These are phyloP conservation scores for Ceratosolen solmsi DNA, from an alignment of 1,140 invertebrate species.

Conservation along the genomic window DNA sequence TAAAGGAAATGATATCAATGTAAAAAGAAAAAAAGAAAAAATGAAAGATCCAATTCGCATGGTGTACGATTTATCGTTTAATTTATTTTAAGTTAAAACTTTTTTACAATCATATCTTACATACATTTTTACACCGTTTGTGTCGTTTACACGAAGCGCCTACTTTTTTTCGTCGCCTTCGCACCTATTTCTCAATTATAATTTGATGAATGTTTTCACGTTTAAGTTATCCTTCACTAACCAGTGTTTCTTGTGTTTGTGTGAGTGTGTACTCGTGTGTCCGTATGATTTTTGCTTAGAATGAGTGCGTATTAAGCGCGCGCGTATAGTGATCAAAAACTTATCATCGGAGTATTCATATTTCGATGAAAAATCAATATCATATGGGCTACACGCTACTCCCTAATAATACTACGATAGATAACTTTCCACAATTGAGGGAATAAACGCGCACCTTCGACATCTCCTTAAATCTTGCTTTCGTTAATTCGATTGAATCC, in stretches of 20 bases:
- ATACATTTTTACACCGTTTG: slow-evolving; percentile 70
- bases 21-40: too few species aligned
- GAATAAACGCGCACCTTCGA: background rate
- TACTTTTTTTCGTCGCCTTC: slow-evolving; percentile 45
- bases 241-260: background rate
- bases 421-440: slow-evolving; percentile 56
- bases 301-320: background rate
- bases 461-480: background rate
- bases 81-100: slow-evolving; percentile 75
- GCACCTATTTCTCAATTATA: slow-evolving; percentile 39
- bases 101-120: slow-evolving; percentile 75
- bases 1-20: too few species aligned
- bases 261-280: background rate
- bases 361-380: slow-evolving; percentile 62
- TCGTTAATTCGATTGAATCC: background rate
- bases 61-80: slow-evolving; percentile 71
- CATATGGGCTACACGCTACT: slow-evolving; percentile 71
- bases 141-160: slow-evolving; percentile 34
- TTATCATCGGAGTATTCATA: background rate
- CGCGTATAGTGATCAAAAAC: slow-evolving; percentile 6
- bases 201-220: background rate
- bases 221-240: slow-evolving; percentile 10
- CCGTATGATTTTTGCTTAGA: background rate
- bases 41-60: too few species aligned
- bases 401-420: slow-evolving; percentile 73